phyloP scores from a whole-genome alignment of 1,140 invertebrate species.

The Drosophila malerkotliana region DNA sequence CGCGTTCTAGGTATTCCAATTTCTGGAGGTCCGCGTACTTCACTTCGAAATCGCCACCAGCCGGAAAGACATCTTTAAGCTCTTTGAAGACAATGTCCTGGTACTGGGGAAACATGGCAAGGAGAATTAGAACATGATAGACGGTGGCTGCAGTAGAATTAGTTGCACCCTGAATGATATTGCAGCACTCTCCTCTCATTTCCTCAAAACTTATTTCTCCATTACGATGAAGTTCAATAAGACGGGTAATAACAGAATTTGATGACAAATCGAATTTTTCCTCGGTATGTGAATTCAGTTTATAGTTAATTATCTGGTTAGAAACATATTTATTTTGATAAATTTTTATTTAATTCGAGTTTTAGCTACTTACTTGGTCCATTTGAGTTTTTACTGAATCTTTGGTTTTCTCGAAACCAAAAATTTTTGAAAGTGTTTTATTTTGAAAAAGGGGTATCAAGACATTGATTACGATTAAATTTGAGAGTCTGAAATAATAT shows the following conservation, averaged over 20 bases:
- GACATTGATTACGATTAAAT: not conserved
- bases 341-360: not conserved
- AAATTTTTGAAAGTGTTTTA: not conserved
- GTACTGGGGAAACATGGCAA: constrained; percentile 69
- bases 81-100: constrained; percentile 87
- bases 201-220: constrained; percentile 39
- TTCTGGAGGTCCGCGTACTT: constrained; percentile 85
- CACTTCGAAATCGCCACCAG: constrained; percentile 73
- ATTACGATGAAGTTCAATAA: constrained; percentile 32
- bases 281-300: not conserved
- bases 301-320: constrained; percentile 15
- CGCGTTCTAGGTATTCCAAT: constrained; percentile 87
- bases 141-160: constrained; percentile 60
- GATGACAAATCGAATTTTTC: not conserved
- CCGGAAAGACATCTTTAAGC: constrained; percentile 85
- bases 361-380: not conserved
- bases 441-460: not conserved
- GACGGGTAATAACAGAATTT: constrained; percentile 33
- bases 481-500: not conserved
- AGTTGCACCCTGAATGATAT: constrained; percentile 54
- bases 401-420: not conserved
- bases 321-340: not conserved
- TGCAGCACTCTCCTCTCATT: constrained; percentile 50
- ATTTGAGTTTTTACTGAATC: not conserved
- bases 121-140: constrained; percentile 34